These are phyloP conservation scores for Porites rus DNA, from an alignment of 92 coral and sea anemone genomes.

Conservation along the genomic window DNA sequence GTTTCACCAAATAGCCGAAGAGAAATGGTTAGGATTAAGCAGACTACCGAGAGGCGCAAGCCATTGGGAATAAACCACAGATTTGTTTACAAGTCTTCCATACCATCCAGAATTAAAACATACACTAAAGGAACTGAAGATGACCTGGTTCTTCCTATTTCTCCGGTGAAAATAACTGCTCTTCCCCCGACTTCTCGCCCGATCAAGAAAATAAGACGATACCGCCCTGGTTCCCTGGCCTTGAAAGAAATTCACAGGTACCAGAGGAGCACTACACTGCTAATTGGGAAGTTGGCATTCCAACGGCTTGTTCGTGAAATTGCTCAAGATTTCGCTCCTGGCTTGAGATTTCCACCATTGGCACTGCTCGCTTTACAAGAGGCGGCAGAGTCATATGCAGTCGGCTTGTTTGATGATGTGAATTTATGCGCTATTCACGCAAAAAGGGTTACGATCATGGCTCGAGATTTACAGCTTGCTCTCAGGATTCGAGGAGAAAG, in stretches of 20 bases:
- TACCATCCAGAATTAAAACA: background rate
- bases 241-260: slow-evolving; percentile 71
- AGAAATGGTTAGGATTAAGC: slow-evolving; percentile 34
- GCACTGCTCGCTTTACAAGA: slow-evolving; percentile 81
- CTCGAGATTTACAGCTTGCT: slow-evolving; percentile 72
- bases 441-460: slow-evolving; percentile 70
- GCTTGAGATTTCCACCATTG: slow-evolving; percentile 69
- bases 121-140: background rate
- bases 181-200: slow-evolving; percentile 39
- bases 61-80: slow-evolving; percentile 15
- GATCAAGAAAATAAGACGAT: slow-evolving; percentile 57
- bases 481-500: slow-evolving; percentile 63
- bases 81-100: background rate
- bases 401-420: slow-evolving; percentile 72
- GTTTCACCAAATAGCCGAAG: too few species aligned
- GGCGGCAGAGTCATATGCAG: slow-evolving; percentile 72
- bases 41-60: slow-evolving; percentile 9
- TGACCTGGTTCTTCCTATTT: slow-evolving; percentile 7
- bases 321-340: slow-evolving; percentile 56
- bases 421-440: slow-evolving; percentile 82
- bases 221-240: slow-evolving; percentile 68
- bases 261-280: slow-evolving; percentile 65
- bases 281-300: slow-evolving; percentile 67
- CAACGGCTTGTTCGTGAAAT: slow-evolving; percentile 86
- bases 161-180: slow-evolving; percentile 11